Evolutionary conservation across 2,888 invertebrate species (phyloP).

Genomic region (Eupithecia tripunctaria): DNA sequence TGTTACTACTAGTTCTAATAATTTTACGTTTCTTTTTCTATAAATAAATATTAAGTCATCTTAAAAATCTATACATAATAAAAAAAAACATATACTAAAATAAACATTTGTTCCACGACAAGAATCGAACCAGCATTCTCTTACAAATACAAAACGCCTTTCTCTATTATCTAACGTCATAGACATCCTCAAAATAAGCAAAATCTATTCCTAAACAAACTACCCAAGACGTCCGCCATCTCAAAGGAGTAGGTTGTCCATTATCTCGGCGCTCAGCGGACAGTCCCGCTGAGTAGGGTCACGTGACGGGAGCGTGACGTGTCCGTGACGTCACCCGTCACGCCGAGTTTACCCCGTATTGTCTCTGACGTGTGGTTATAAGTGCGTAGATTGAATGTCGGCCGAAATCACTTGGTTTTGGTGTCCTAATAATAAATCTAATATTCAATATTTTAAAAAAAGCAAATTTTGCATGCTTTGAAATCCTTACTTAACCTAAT

Average conservation of each 20-base stretch:
- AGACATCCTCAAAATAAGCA: neutral
- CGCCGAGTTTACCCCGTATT: neutral
- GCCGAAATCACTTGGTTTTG: neutral
- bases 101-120: no score
- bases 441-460: no score
- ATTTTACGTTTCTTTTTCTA: no score
- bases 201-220: neutral
- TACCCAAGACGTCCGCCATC: neutral
- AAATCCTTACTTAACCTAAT: neutral
- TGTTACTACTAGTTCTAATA: no score
- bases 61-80: no score
- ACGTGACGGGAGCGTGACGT: conserved; percentile 7
- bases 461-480: neutral
- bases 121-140: no score
- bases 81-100: no score
- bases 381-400: neutral
- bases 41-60: no score
- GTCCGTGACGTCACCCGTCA: neutral
- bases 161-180: neutral
- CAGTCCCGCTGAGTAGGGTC: conserved; percentile 5
- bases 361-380: conserved; percentile 5
- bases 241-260: conserved; percentile 3
- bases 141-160: no score
- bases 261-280: neutral
- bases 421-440: neutral